Evolutionary conservation across 2,888 invertebrate genomes (phyloP).

Genomic region (Drosophila basisetae): DNA sequence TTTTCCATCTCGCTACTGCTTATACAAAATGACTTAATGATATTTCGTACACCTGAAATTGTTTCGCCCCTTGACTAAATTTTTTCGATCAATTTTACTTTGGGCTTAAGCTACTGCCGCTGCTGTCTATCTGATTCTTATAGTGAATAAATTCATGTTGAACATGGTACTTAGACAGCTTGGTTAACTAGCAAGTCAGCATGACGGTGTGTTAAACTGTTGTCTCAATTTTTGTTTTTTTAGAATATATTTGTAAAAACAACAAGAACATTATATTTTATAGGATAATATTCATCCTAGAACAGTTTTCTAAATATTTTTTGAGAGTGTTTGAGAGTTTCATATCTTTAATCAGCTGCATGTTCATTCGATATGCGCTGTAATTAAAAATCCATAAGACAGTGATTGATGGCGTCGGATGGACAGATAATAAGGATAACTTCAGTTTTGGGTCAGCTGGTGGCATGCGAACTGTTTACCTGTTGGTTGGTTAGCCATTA

Average conservation of each 20-base stretch:
- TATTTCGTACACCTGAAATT: not conserved
- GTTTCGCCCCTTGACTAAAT: not conserved
- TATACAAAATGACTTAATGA: not conserved
- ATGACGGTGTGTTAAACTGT: not conserved
- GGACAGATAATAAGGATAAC: slow-evolving; percentile 8
- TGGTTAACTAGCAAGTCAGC: not conserved
- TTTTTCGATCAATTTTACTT: not conserved
- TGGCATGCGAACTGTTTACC: slow-evolving; percentile 32
- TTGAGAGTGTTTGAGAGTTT: too few relatives aligned
- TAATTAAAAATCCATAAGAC: slow-evolving; percentile 8
- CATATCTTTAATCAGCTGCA: not conserved
- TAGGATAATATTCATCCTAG: not conserved
- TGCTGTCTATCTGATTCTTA: not conserved
- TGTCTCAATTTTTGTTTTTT: not conserved
- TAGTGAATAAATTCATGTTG: not conserved
- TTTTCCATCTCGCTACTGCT: not conserved
- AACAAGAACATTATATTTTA: not conserved
- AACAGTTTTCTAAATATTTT: not conserved
- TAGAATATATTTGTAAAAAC: not conserved
- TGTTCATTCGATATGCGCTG: not conserved
- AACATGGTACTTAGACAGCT: not conserved
- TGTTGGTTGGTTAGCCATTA: slow-evolving; percentile 47
- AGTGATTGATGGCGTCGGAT: slow-evolving; percentile 5
- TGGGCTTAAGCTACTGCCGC: not conserved
- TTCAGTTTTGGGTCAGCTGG: slow-evolving; percentile 13